Evolutionary conservation across 2,113 vertebrate genomes (phyloP).

Genomic region (Ranitomeya imitator): DNA sequence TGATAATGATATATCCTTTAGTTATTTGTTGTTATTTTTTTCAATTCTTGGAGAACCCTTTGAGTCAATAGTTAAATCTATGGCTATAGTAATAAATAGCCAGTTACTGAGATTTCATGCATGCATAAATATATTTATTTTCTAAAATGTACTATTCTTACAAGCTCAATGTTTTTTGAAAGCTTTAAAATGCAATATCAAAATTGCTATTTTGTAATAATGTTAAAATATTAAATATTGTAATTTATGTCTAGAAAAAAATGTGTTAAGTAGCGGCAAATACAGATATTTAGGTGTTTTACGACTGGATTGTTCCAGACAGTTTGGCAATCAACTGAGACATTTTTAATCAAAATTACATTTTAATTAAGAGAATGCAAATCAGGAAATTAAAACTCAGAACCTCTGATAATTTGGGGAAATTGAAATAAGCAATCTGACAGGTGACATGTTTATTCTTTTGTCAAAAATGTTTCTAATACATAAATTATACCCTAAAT

Average conservation of each 20-base stretch:
- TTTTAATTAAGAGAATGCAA: constrained; percentile 42
- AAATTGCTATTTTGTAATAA: too few relatives aligned
- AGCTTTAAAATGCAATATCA: too few relatives aligned
- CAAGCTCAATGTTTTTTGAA: too few relatives aligned
- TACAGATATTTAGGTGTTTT: background rate
- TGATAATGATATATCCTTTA: too few relatives aligned
- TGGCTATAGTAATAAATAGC: too few relatives aligned
- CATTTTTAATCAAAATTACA: constrained; percentile 16
- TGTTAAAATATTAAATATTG: too few relatives aligned
- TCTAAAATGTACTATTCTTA: too few relatives aligned
- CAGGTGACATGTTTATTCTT: constrained; percentile 39
- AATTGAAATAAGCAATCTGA: constrained; percentile 30
- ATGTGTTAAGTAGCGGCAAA: background rate
- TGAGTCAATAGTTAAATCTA: too few relatives aligned
- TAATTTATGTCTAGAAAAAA: background rate
- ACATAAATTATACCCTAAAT: background rate
- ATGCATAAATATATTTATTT: too few relatives aligned
- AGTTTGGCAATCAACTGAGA: constrained; percentile 8
- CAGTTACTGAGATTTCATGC: too few relatives aligned
- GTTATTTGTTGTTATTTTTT: too few relatives aligned
- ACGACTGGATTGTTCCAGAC: background rate
- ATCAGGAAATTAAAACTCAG: constrained; percentile 40
- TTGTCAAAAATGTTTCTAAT: background rate
- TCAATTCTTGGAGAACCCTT: too few relatives aligned
- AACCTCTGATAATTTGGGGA: constrained; percentile 6